Evolutionary conservation across 2,113 vertebrate species (phyloP).

Genomic region (Ciconia boyciana): DNA sequence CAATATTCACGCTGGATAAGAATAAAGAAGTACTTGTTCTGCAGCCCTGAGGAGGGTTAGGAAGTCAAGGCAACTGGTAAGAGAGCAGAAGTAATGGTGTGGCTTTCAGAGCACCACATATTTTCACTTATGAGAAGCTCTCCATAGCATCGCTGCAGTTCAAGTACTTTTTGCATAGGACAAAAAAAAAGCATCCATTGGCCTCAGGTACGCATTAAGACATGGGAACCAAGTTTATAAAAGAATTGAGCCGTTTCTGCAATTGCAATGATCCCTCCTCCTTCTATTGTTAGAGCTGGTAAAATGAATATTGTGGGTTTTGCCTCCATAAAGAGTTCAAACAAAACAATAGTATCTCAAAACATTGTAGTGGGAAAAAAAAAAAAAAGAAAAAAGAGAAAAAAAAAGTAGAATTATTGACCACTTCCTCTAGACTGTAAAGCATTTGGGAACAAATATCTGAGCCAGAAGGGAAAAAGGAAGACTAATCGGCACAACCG

Average conservation of each 20-base stretch:
- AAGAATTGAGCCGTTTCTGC: background rate
- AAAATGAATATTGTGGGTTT: background rate
- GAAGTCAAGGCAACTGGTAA: conserved; percentile 27
- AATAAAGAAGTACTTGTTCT: conserved; percentile 6
- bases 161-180: background rate
- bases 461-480: background rate
- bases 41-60: background rate
- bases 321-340: background rate
- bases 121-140: background rate
- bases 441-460: background rate
- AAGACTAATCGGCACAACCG: background rate
- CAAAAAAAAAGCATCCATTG: background rate
- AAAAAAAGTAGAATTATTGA: background rate
- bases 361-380: background rate
- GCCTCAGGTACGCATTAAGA: background rate
- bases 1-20: background rate
- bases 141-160: background rate
- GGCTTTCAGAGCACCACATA: background rate
- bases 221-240: background rate
- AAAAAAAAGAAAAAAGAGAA: background rate
- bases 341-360: background rate
- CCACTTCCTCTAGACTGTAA: background rate
- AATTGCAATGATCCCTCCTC: background rate
- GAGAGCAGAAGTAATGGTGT: background rate
- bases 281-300: background rate